These are phyloP conservation scores for Andrena hattorfiana DNA, from an alignment of 2,888 invertebrate species.

Conservation along the genomic window DNA sequence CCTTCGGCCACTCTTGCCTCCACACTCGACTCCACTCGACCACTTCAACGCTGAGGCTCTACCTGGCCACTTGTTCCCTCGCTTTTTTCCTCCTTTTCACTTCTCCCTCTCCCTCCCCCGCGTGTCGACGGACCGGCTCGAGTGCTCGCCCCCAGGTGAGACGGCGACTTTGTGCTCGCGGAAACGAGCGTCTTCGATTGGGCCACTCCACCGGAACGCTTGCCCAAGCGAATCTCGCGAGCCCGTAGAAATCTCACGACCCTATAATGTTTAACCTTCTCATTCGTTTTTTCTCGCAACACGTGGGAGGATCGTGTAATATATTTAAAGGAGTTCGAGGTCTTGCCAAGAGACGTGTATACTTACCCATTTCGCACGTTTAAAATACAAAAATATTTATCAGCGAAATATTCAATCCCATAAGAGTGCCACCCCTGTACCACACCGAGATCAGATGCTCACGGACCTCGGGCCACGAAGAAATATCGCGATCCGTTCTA, in stretches of 20 bases:
- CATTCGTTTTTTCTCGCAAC: constrained; percentile 1
- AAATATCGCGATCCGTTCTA: no score
- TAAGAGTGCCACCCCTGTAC: no score
- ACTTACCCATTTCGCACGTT: background rate
- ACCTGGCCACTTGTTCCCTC: constrained; percentile 63
- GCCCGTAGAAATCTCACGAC: background rate
- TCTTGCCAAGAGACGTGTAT: background rate
- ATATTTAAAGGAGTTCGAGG: background rate
- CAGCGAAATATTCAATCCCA: no score
- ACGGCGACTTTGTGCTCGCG: constrained; percentile 52
- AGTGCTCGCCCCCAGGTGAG: constrained; percentile 59
- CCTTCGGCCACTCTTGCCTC: constrained; percentile 80
- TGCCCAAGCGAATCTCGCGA: constrained; percentile 32
- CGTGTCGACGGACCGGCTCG: constrained; percentile 26
- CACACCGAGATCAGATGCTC: no score
- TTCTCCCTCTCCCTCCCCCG: constrained; percentile 10
- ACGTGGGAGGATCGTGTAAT: background rate
- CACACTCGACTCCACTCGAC: constrained; percentile 80
- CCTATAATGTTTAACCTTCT: constrained; percentile 1
- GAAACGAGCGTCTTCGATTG: constrained; percentile 66
- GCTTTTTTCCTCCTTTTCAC: constrained; percentile 45
- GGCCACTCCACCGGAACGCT: constrained; percentile 54
- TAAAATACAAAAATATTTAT: no score
- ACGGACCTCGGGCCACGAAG: no score
- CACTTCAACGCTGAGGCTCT: constrained; percentile 72